Conservation (phyloP, 2,113 vertebrate genomes). For the Nanorana parkeri region DNA sequence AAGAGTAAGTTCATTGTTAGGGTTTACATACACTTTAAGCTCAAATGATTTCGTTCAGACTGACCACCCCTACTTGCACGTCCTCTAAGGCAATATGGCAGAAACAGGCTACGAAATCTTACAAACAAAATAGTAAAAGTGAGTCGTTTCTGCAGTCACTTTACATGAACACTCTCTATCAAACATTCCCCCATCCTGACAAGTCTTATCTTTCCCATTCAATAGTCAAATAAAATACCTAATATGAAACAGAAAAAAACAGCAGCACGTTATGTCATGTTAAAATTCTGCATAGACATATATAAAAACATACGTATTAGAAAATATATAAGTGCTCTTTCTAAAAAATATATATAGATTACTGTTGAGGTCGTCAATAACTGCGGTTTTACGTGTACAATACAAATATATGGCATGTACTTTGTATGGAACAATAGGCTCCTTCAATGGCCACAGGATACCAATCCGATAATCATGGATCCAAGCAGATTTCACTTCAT, state of each 20-base stretch:
- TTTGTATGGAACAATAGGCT: not conserved
- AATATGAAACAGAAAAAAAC: slow-evolving; percentile 60
- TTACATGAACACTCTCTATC: too few relatives aligned
- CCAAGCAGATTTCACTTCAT: not conserved
- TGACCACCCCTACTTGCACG: too few relatives aligned
- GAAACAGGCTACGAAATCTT: too few relatives aligned
- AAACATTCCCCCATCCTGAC: too few relatives aligned
- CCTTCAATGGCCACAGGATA: slow-evolving; percentile 21
- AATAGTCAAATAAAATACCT: too few relatives aligned
- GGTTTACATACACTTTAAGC: too few relatives aligned
- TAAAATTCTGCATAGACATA: slow-evolving; percentile 77
- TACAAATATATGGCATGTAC: slow-evolving; percentile 13
- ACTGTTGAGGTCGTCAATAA: slow-evolving; percentile 61
- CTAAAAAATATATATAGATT: slow-evolving; percentile 65
- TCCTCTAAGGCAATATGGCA: too few relatives aligned
- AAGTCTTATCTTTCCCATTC: too few relatives aligned
- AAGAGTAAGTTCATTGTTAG: too few relatives aligned
- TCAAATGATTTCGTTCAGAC: too few relatives aligned
- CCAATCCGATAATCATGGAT: not conserved
- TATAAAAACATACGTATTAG: slow-evolving; percentile 76
- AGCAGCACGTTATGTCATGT: slow-evolving; percentile 81
- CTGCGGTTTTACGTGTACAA: not conserved
- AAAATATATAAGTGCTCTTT: slow-evolving; percentile 84
- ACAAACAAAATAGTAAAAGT: too few relatives aligned
- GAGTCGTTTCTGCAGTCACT: too few relatives aligned